These are phyloP conservation scores for Leptopilina syphax DNA, from an alignment of 2,888 invertebrate species.

Conservation along the genomic window DNA sequence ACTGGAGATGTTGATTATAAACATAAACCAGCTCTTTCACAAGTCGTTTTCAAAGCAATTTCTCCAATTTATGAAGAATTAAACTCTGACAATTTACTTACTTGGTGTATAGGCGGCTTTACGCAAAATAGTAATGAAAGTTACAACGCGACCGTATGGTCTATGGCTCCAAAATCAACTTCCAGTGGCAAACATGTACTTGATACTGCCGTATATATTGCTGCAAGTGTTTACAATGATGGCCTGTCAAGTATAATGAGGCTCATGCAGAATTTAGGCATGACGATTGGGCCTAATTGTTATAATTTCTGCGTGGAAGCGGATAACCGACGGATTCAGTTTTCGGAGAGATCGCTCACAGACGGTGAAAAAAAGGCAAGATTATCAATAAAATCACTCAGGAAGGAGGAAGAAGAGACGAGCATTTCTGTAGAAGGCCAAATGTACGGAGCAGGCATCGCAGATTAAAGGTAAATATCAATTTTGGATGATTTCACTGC, in stretches of 20 bases:
- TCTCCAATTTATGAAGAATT: constrained; percentile 2
- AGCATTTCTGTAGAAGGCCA: background rate
- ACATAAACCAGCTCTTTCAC: constrained; percentile 16
- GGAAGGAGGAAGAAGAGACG: constrained; percentile 45
- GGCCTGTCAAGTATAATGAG: constrained; percentile 41
- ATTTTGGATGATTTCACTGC: background rate
- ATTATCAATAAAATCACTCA: constrained; percentile 38
- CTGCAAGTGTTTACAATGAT: constrained; percentile 42
- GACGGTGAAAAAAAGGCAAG: constrained; percentile 45
- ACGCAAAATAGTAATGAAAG: constrained; percentile 40
- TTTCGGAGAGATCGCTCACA: constrained; percentile 43
- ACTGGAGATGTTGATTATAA: too few relatives aligned
- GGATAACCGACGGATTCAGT: constrained; percentile 45
- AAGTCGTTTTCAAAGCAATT: background rate
- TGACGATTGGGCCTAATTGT: constrained; percentile 47
- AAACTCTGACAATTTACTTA: background rate
- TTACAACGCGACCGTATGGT: constrained; percentile 45
- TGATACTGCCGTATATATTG: too few relatives aligned
- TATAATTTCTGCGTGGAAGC: constrained; percentile 50
- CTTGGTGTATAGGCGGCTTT: background rate
- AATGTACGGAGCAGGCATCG: background rate
- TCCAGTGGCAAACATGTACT: constrained; percentile 40
- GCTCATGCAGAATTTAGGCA: constrained; percentile 47
- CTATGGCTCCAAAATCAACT: constrained; percentile 43
- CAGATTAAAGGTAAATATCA: background rate